Base-by-base conservation (phyloP, 2,888 invertebrate genomes). In the Spilosoma lubricipeda region DNA sequence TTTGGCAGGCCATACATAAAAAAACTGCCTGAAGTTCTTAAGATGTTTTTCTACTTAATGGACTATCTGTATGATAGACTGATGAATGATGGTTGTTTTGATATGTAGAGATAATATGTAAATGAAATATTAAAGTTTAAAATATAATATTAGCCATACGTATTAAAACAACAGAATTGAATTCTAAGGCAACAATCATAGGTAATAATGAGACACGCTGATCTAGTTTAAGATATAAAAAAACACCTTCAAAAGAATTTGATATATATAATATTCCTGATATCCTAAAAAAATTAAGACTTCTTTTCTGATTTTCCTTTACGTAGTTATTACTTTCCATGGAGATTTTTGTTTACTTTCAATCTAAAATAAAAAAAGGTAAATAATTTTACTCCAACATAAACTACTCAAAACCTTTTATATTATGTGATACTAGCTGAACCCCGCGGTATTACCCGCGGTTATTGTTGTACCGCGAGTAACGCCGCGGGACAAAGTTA, bases 11-110 rank as follows among this genome's bases (percentile, higher is more conserved):
- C n/a, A n/a, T n/a, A n/a, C n/a, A n/a, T n/a, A n/a, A n/a, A n/a
- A n/a, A n/a, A n/a, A n/a, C n/a, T n/a, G 45, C 33, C 39, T 30
- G 63, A 72, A 68, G 23, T 59, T 68, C 59, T 48, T 64, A 23
- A 69, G 56, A 65, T 42, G 11, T 52, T 66, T 9, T 72, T 63
- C 23, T 56, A 56, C 30, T 72, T 66, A 72, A 72, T 72, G 72
- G 72, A 11, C n/a, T 9, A 42, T 9, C 15, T 45, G 33, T 48
- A 9, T n/a, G 20, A 11, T 42, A 52, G 71, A 71, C 48, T 48
- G 45, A 71, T 65, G 33, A 52, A 42, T 67, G 56, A 27, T 9
- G 39, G 56, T 33, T 48, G 13, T 64, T 64, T 64, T 20, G 23
- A 15, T 23, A 42, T 48, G 27, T 68, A 20, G 52, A 4, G 33